Base-by-base conservation (phyloP, 2,888 invertebrate species). In the Aspidiotus destructor region DNA sequence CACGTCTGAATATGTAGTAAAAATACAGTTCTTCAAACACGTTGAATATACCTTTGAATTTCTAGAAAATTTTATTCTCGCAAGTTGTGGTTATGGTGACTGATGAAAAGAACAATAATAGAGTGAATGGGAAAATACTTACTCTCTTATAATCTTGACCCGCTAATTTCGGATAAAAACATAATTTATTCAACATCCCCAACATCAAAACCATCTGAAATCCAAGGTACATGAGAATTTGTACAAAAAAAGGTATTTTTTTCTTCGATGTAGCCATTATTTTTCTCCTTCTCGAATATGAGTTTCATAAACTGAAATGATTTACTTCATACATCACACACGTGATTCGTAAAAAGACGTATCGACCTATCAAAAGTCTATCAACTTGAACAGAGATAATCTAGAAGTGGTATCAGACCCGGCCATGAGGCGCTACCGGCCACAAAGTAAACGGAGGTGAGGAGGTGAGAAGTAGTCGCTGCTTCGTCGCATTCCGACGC, bases 21-120 rank as follows among this genome's bases (percentile, higher is more conserved):
- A 91, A 88, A 80, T 92, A 97, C 81, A 92, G 92, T 77, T 86
- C 86, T 76, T 92, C 89, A 79, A 92, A 92, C 75, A 84, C 84
- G 76, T 92, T 88, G 78, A 89, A 91, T 55, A 92, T 81, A 42
- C 87, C 82, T 70, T 87, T 87, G 79, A 92, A 92, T 3, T 90
- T 91, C 86, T 87, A 76, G n/a, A 77, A 76, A 69, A 68, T 62
- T 69, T n/a, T 48, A 65, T 44, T 41, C 8, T 28, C 13, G 16
- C 11, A 13, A 16, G 10, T 57, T 11, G 17, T 57, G 10, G 6
- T 5, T 2, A 57, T 3, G 13, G 16, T 13, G 13, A 11, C 13
- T 5, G 2, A 15, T 57, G n/a, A 57, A 1, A 7, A 17, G 40
- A 17, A n/a, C 9, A n/a, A 16, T 15, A 11, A 57, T 15, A 2